phyloP scores from a whole-genome alignment of 2,797 vertebrate genomes.

The Ctenosaura bakeri region DNA sequence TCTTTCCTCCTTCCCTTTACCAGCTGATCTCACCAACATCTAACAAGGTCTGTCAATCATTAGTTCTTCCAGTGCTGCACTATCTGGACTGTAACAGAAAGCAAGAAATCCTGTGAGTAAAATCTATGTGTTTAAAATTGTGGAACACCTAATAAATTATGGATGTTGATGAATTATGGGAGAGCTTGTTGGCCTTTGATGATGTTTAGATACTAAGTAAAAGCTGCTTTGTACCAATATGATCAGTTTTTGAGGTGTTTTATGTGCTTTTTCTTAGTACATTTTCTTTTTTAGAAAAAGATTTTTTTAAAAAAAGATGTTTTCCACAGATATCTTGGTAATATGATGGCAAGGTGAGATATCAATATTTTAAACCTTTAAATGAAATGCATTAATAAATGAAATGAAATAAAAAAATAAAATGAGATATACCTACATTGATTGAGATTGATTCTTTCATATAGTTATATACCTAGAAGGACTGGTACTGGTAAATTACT shows the following conservation, averaged over 20 bases:
- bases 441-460: neutral
- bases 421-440: neutral
- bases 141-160: neutral
- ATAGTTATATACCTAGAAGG: neutral
- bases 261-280: neutral
- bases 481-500: neutral
- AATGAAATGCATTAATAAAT: neutral
- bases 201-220: neutral
- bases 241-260: neutral
- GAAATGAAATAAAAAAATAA: neutral
- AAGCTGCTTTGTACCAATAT: neutral
- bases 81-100: neutral
- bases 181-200: neutral
- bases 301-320: neutral
- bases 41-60: neutral
- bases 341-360: neutral
- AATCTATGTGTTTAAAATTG: neutral
- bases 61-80: neutral
- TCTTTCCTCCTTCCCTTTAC: constrained; percentile 2
- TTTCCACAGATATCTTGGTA: neutral
- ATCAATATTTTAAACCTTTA: neutral
- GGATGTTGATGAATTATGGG: neutral
- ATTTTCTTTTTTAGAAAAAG: neutral
- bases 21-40: neutral
- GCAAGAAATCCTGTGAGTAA: neutral